phyloP scores from a whole-genome alignment of 2,797 vertebrate genomes.

The Hemibagrus guttatus region DNA sequence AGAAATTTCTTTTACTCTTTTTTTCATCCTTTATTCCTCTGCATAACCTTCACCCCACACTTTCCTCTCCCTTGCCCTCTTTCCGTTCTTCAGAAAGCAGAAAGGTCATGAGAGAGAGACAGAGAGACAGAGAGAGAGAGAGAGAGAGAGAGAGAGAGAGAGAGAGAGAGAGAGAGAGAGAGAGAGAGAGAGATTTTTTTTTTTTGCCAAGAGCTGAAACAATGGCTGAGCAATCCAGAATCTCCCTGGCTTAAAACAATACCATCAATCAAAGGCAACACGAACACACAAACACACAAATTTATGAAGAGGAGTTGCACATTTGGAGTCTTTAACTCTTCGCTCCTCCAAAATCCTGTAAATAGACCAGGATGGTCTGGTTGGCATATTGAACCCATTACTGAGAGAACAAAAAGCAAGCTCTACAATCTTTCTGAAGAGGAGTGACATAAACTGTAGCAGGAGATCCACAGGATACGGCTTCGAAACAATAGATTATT shows the following conservation, averaged over 20 bases:
- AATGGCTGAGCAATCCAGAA: conserved; percentile 74
- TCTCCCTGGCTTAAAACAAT: conserved; percentile 78
- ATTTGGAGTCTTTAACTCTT: conserved; percentile 51
- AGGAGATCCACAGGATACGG: too few species aligned
- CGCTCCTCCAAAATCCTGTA: background rate
- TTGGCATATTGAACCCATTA: conserved; percentile 15
- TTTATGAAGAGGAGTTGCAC: conserved; percentile 49
- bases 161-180: background rate
- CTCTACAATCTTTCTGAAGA: too few species aligned
- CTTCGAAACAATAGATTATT: too few species aligned
- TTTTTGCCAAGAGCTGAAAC: conserved; percentile 75
- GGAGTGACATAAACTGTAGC: too few species aligned
- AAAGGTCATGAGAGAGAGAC: too few species aligned
- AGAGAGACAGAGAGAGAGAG: background rate
- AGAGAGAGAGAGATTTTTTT: conserved; percentile 23
- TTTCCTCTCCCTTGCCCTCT: conserved; percentile 17
- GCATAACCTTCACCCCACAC: conserved; percentile 17
- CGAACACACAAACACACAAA: conserved; percentile 63
- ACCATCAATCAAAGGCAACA: conserved; percentile 74
- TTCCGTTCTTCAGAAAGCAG: conserved; percentile 59
- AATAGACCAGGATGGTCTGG: background rate
- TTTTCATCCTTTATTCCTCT: conserved; percentile 63
- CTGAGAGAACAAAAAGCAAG: background rate
- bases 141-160: conserved; percentile 5
- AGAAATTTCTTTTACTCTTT: conserved; percentile 56